Evolutionary conservation across 2,113 vertebrate species (phyloP), one percentile per base, ranked within the genome.

Genomic region (Amphilophus citrinellus): DNA sequence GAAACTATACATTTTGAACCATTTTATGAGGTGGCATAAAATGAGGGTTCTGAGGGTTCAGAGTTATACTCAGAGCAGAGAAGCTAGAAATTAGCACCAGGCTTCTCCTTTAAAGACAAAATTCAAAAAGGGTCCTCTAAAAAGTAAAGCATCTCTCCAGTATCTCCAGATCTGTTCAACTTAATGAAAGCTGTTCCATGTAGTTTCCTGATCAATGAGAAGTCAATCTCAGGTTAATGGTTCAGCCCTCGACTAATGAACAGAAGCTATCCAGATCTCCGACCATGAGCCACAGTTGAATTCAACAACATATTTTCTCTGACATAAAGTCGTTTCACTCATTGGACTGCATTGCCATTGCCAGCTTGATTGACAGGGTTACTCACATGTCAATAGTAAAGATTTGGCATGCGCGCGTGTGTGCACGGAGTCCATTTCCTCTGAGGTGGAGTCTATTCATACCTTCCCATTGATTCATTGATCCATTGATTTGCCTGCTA

Each of bases 401-500:
- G 95, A 94, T 94, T 90, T 87, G 83, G 89, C 42, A 65, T 32
- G 76, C 77, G 61, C 50, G 62, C 56, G 61, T 20, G 58, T 59
- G 57, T 81, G 57, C 59, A 42, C 14, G 57, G 57, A 94, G 91
- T 93, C 87, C 88, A 94, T 94, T 95, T 95, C 93, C 93, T 93
- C 87, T 11, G 62, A 85, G 90, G 86, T 57, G 24, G 87, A 95
- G 91, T 93, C 89, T 88, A 93, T 95, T 96, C 94, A 90, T 94
- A 93, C 93, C 91, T 95, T 93, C 90, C 83, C 89, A 96, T 94
- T 93, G 94, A 95, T 93, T 93, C 90, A 95, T 95, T 95, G 95
- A 96, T 95, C 91, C 91, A 96, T 95, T 96, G 96, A 96, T 93
- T 94, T 79, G 89, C 84, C 84, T 79, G 92, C 93, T 95, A 94